Evolutionary conservation across 2,888 invertebrate genomes (phyloP).

Genomic region (Lobophora halterata): DNA sequence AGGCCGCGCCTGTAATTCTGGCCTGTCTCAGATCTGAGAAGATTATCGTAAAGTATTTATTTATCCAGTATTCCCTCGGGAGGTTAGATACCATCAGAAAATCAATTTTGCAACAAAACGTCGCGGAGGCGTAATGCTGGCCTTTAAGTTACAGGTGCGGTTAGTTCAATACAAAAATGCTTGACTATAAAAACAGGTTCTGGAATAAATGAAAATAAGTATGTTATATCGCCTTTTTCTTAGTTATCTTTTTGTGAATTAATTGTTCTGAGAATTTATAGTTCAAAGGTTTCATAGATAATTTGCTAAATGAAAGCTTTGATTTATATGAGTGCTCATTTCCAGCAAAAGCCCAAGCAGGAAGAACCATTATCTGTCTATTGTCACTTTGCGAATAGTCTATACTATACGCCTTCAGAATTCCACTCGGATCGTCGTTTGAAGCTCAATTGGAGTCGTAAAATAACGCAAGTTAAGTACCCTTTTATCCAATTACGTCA

Average conservation of each 20-base stretch:
- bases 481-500: slow-evolving; percentile 22
- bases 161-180: slow-evolving; percentile 48
- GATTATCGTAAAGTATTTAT: slow-evolving; percentile 79
- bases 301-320: slow-evolving; percentile 16
- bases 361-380: slow-evolving; percentile 11
- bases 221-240: too few relatives aligned
- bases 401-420: slow-evolving; percentile 12
- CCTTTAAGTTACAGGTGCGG: slow-evolving; percentile 63
- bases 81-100: slow-evolving; percentile 75
- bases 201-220: too few relatives aligned
- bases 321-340: slow-evolving; percentile 25
- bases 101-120: slow-evolving; percentile 76
- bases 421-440: slow-evolving; percentile 10
- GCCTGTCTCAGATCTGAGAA: slow-evolving; percentile 70
- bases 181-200: too few relatives aligned
- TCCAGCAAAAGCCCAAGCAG: slow-evolving; percentile 22
- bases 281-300: too few relatives aligned
- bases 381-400: slow-evolving; percentile 15
- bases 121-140: slow-evolving; percentile 72
- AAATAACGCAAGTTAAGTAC: slow-evolving; percentile 22
- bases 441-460: slow-evolving; percentile 18
- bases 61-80: slow-evolving; percentile 74
- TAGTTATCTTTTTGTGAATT: too few relatives aligned
- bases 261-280: too few relatives aligned
- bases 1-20: slow-evolving; percentile 64